Evolutionary conservation across 2,888 invertebrate genomes (phyloP).

Genomic region (Cyaniris semiargus): DNA sequence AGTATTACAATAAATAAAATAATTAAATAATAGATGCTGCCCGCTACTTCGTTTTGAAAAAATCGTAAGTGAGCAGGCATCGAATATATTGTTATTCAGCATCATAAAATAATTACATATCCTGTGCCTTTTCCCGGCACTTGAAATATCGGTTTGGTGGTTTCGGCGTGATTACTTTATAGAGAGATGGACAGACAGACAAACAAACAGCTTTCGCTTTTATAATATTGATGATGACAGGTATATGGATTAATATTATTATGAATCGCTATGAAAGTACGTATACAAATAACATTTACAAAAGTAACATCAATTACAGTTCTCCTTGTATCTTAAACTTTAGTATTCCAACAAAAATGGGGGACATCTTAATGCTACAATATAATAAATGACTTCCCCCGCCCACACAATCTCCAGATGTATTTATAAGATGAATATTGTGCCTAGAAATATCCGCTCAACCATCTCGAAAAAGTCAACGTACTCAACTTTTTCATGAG

Average conservation of each 20-base stretch:
- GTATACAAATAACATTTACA: neutral
- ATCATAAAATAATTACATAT: no score
- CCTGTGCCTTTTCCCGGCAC: no score
- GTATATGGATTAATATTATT: neutral
- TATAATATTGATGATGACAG: no score
- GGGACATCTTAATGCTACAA: conserved; percentile 11
- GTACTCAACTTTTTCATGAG: neutral
- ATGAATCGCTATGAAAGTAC: neutral
- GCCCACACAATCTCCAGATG: conserved; percentile 7
- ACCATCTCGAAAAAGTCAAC: neutral
- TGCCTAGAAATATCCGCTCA: neutral
- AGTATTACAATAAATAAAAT: no score
- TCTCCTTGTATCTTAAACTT: neutral
- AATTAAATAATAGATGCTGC: no score
- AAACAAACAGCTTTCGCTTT: no score
- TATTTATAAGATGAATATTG: neutral
- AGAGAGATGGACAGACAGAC: no score
- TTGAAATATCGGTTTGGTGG: no score
- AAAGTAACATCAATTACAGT: neutral
- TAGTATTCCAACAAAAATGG: conserved; percentile 6
- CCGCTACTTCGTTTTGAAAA: no score
- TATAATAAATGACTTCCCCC: conserved; percentile 17
- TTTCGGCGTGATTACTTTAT: no score
- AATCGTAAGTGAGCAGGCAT: no score
- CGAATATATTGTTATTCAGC: no score